A percentile compares a stretch with the other conserved stretches of the same genome.
Conservation (phyloP, 2,797 vertebrate species). For the Thamnophis elegans region DNA sequence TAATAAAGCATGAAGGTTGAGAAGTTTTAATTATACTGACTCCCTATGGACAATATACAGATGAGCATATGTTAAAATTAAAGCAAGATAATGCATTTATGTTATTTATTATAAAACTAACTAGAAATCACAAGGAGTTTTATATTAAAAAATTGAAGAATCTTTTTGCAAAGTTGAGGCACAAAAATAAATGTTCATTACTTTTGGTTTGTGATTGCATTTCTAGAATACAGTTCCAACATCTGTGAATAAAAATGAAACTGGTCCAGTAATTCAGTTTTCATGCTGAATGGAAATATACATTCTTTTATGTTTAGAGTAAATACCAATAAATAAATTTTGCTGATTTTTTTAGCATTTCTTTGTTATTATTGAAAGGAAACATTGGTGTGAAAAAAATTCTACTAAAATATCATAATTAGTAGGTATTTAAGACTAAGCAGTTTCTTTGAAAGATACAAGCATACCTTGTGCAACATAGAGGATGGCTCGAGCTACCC, state of each 20-base stretch:
- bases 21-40: neutral
- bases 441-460: neutral
- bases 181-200: neutral
- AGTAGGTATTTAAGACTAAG: neutral
- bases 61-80: neutral
- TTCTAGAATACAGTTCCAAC: neutral
- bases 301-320: neutral
- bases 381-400: neutral
- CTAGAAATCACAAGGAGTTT: neutral
- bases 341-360: neutral
- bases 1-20: neutral
- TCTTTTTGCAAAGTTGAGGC: neutral
- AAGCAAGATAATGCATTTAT: neutral
- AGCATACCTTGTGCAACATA: slow-evolving; percentile 92
- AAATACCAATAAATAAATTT: neutral
- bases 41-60: neutral
- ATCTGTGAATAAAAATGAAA: neutral
- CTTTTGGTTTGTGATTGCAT: neutral
- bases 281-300: neutral
- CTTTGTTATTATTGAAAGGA: neutral
- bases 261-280: neutral
- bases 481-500: slow-evolving; percentile 89
- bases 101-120: neutral
- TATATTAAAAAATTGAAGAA: neutral
- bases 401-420: neutral